Evolutionary conservation across 2,888 invertebrate genomes (phyloP).

Genomic region (Spodoptera exigua): DNA sequence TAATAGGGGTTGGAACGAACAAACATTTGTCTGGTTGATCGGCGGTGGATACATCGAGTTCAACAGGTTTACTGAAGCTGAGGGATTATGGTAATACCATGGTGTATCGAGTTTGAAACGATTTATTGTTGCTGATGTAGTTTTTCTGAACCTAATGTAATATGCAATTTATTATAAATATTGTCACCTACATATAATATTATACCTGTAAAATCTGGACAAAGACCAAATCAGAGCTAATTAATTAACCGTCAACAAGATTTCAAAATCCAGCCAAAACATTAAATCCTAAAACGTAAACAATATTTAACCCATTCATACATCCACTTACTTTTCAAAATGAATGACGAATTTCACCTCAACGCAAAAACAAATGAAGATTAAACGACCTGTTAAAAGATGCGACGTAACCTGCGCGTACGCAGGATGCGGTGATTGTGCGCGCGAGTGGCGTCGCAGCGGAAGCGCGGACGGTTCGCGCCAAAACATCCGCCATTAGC

Average conservation of each 20-base stretch:
- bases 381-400: slow-evolving; percentile 58
- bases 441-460: slow-evolving; percentile 65
- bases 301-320: slow-evolving; percentile 26
- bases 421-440: slow-evolving; percentile 73
- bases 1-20: slow-evolving; percentile 80
- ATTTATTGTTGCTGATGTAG: slow-evolving; percentile 12
- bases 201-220: too few relatives aligned
- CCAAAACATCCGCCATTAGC: slow-evolving; percentile 71
- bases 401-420: slow-evolving; percentile 55
- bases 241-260: background rate
- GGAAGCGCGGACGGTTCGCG: slow-evolving; percentile 72
- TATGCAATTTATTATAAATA: background rate
- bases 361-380: slow-evolving; percentile 57
- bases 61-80: slow-evolving; percentile 75
- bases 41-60: slow-evolving; percentile 51
- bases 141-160: background rate
- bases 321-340: slow-evolving; percentile 5
- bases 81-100: slow-evolving; percentile 49
- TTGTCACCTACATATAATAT: too few relatives aligned
- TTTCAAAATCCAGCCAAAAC: background rate
- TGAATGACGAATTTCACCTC: slow-evolving; percentile 43
- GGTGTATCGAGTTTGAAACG: slow-evolving; percentile 13
- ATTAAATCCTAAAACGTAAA: slow-evolving; percentile 1
- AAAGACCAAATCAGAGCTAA: background rate
- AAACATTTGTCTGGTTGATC: slow-evolving; percentile 83